phyloP scores from a whole-genome alignment of 2,797 vertebrate species.

The Eospalax fontanierii region DNA sequence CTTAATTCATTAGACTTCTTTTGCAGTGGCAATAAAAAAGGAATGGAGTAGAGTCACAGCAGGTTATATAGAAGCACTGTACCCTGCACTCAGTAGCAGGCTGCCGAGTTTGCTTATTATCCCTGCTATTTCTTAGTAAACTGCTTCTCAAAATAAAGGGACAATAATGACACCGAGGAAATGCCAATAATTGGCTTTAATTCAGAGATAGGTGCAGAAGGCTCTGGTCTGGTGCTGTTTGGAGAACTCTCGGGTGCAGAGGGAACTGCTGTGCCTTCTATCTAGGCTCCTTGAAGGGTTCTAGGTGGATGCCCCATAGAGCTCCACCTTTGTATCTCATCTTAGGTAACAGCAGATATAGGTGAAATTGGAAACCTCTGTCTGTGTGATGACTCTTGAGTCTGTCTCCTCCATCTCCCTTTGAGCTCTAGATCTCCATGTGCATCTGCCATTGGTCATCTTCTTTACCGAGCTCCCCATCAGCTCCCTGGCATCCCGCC shows the following conservation, averaged over 20 bases:
- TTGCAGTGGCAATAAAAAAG: not conserved
- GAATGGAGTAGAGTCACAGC: not conserved
- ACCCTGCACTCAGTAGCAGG: not conserved
- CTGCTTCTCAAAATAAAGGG: constrained; percentile 11
- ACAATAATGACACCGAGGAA: not conserved
- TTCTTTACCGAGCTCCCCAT: not conserved
- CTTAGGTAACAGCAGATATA: not conserved
- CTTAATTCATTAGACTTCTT: not conserved
- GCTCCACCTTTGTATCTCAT: not conserved
- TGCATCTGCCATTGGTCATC: not conserved
- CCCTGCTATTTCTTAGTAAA: not conserved
- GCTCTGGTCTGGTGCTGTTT: not conserved
- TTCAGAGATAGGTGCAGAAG: not conserved
- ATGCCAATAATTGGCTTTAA: not conserved
- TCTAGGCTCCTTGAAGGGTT: not conserved
- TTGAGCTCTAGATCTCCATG: not conserved
- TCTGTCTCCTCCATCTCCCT: not conserved
- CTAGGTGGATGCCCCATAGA: too few species aligned
- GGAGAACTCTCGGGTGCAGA: not conserved
- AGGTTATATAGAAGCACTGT: not conserved
- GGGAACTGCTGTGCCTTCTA: not conserved
- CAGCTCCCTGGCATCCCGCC: too few species aligned
- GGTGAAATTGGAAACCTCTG: not conserved
- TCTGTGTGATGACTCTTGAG: not conserved
- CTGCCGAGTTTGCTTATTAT: not conserved